Percentiles rank a stretch among this genome's conserved stretches.
phyloP scores from a whole-genome alignment of 2,888 invertebrate genomes.

The Epinotia nisella region DNA sequence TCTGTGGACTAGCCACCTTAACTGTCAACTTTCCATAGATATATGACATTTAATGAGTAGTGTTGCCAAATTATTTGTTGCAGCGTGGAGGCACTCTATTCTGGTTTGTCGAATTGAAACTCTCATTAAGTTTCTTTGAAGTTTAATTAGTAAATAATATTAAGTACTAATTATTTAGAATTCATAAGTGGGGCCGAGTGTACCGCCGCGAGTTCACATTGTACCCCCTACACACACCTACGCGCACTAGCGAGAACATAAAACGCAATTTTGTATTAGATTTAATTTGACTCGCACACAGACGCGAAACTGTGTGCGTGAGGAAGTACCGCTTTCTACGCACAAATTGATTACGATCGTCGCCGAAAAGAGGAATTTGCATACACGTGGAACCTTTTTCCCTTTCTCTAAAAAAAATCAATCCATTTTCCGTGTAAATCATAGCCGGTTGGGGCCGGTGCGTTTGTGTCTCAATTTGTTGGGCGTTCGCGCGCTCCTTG shows the following conservation, averaged over 20 bases:
- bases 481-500: constrained; percentile 30
- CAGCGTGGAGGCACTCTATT: background rate
- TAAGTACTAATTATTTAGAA: constrained; percentile 18
- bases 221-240: constrained; percentile 79
- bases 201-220: constrained; percentile 77
- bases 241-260: constrained; percentile 80
- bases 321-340: constrained; percentile 76
- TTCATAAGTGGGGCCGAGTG: constrained; percentile 57
- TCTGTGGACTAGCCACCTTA: background rate
- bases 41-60: too few species aligned
- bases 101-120: background rate
- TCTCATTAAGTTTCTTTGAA: background rate
- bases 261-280: constrained; percentile 85
- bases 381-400: constrained; percentile 70
- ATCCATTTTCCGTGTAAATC: constrained; percentile 61
- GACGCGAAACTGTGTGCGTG: constrained; percentile 59
- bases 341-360: constrained; percentile 84
- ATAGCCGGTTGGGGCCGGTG: constrained; percentile 49
- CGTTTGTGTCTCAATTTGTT: constrained; percentile 54
- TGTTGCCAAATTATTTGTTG: too few species aligned
- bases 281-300: constrained; percentile 79
- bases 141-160: constrained; percentile 9
- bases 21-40: too few species aligned
- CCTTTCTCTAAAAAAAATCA: constrained; percentile 61
- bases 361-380: constrained; percentile 80